Base-by-base conservation (phyloP, 2,888 invertebrate genomes). In the Nudaria mundana region DNA sequence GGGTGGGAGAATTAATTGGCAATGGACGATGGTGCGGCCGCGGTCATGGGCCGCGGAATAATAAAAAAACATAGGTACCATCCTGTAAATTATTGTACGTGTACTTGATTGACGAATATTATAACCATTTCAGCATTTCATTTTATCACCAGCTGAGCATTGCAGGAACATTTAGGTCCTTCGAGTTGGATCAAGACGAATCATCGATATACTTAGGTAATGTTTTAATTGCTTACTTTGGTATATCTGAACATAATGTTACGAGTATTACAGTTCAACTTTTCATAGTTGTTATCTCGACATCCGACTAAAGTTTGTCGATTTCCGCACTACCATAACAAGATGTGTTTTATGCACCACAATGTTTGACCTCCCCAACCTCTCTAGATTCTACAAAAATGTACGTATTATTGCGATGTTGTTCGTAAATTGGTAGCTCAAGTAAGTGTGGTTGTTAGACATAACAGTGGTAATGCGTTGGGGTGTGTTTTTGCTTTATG, bases 401-500 rank as follows among this genome's bases (percentile, higher is more conserved):
- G 29, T 40, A 29, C 29, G 24, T 36, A 31, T 39, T 24, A 30
- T 39, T 39, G 41, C 39, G 45, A 25, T 44, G 53, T 45, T 54
- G 45, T 44, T 57, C 42, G 26, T 20, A 31, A 46, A 46, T 56
- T 7, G 35, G 42, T 29, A 56, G 81, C 44, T 76, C 83, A 56
- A 50, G 52, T 44, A 68, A 65, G 28, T 45, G 43, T 83, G 81
- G 84, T 62, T 48, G 65, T 64, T 66, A 61, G 71, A 63, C 67
- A 66, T 74, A 73, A 67, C 72, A 73, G 76, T 71, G 77, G 83
- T 79, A 77, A 79, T 80, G 77, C 78, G 73, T 74, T 71, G 71
- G 84, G 82, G 84, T 81, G 84, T 88, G 86, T 88, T 89, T 88
- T 89, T 88, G 84, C 78, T 89, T 88, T 88, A 88, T 88, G 86